A percentile compares a stretch with the other conserved stretches of the same genome.
Evolutionary conservation across 1,140 invertebrate genomes (phyloP).

Genomic region (Drosophila serrata): DNA sequence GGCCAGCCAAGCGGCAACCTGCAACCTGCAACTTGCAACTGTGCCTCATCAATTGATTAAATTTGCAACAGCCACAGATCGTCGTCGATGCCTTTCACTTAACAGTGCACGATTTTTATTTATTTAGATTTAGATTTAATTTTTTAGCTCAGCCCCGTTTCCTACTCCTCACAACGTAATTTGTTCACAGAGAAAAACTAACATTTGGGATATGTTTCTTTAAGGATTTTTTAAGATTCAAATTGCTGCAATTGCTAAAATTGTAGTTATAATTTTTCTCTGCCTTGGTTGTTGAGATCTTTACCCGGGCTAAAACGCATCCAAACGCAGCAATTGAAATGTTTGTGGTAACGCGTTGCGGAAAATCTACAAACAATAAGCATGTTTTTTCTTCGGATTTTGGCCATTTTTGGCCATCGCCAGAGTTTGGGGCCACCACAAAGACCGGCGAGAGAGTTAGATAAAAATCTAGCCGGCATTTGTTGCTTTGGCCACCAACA

Average conservation of each 20-base stretch:
- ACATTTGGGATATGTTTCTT: not conserved
- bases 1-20: constrained; percentile 53
- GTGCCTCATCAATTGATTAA: constrained; percentile 82
- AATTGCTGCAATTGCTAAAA: not conserved
- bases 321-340: constrained; percentile 78
- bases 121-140: constrained; percentile 84
- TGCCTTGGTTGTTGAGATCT: not conserved
- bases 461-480: constrained; percentile 58
- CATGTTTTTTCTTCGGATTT: constrained; percentile 60
- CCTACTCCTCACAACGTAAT: constrained; percentile 28
- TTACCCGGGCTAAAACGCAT: constrained; percentile 41
- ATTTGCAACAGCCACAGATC: constrained; percentile 77
- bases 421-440: not conserved
- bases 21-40: constrained; percentile 59
- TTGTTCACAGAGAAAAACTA: constrained; percentile 32
- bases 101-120: constrained; percentile 81
- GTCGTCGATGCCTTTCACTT: constrained; percentile 81
- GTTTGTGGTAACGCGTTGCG: constrained; percentile 46
- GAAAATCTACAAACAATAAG: constrained; percentile 77
- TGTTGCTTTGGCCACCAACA: constrained; percentile 54
- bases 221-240: not conserved
- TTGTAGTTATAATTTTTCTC: not conserved
- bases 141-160: constrained; percentile 35
- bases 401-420: constrained; percentile 61
- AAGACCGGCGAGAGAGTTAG: constrained; percentile 5